These are phyloP conservation scores for Cantharis flavilabris DNA, from an alignment of 2,888 invertebrate species.

Conservation along the genomic window DNA sequence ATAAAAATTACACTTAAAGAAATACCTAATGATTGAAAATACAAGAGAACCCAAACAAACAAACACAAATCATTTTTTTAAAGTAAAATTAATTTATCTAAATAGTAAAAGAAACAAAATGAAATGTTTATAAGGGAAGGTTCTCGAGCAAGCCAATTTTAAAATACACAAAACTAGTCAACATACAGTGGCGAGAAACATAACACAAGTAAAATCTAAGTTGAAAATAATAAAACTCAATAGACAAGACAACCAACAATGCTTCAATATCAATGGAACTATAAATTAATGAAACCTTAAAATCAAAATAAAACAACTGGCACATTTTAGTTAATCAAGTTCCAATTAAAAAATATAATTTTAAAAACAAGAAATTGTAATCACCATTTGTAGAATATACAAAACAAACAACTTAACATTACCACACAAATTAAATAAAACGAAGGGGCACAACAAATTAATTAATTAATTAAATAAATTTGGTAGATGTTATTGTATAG, in stretches of 20 bases:
- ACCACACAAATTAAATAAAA: neutral
- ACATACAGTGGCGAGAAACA: neutral
- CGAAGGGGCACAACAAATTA: neutral
- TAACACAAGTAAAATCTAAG: neutral
- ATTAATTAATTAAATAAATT: neutral
- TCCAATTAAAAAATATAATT: neutral
- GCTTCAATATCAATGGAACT: neutral
- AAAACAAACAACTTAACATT: neutral
- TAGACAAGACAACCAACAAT: neutral
- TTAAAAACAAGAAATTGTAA: neutral
- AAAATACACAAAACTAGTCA: neutral
- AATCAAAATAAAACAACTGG: neutral
- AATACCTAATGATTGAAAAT: neutral
- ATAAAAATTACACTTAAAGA: neutral
- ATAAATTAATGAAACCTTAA: neutral
- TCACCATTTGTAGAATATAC: neutral
- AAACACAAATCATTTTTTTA: neutral
- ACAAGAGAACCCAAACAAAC: neutral
- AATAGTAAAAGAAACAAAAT: neutral
- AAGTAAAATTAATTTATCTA: neutral
- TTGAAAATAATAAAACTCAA: slow-evolving; percentile 4
- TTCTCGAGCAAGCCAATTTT: neutral
- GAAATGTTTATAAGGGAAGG: neutral
- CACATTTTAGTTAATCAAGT: neutral
- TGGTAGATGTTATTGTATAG: neutral